These are phyloP conservation scores for Dryomyza anilis DNA, from an alignment of 2,888 invertebrate species.

Conservation along the genomic window DNA sequence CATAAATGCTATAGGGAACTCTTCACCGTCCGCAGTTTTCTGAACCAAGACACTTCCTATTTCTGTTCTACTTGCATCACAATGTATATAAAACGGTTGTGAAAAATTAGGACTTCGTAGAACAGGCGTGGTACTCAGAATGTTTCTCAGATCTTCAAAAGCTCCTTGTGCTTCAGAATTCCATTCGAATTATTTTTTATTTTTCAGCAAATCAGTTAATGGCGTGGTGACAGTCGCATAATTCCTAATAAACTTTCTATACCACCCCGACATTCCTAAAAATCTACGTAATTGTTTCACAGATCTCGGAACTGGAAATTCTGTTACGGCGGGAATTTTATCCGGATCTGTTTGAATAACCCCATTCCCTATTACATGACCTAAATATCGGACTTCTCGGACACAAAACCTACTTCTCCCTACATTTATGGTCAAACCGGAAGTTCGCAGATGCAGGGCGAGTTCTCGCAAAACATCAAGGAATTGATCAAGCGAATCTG, in stretches of 20 bases:
- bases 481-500: constrained; percentile 16
- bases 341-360: constrained; percentile 21
- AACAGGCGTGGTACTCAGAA: constrained; percentile 21
- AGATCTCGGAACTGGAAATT: constrained; percentile 20
- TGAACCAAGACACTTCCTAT: constrained; percentile 29
- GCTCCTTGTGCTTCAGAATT: constrained; percentile 21
- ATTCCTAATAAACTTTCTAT: constrained; percentile 15
- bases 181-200: constrained; percentile 5
- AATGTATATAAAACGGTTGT: constrained; percentile 29
- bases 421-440: constrained; percentile 26
- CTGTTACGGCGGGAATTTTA: constrained; percentile 20
- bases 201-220: constrained; percentile 21
- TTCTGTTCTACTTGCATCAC: constrained; percentile 30
- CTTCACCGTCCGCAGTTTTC: constrained; percentile 15
- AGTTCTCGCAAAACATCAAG: constrained; percentile 1
- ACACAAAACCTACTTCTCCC: constrained; percentile 25
- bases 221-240: constrained; percentile 15
- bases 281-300: constrained; percentile 22
- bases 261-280: constrained; percentile 28
- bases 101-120: constrained; percentile 28
- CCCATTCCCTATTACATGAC: constrained; percentile 27
- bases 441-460: not conserved
- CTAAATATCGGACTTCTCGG: constrained; percentile 23
- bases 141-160: constrained; percentile 25
- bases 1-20: constrained; percentile 28